Evolutionary conservation across 2,888 invertebrate species (phyloP).

Genomic region (Spialia ferax): DNA sequence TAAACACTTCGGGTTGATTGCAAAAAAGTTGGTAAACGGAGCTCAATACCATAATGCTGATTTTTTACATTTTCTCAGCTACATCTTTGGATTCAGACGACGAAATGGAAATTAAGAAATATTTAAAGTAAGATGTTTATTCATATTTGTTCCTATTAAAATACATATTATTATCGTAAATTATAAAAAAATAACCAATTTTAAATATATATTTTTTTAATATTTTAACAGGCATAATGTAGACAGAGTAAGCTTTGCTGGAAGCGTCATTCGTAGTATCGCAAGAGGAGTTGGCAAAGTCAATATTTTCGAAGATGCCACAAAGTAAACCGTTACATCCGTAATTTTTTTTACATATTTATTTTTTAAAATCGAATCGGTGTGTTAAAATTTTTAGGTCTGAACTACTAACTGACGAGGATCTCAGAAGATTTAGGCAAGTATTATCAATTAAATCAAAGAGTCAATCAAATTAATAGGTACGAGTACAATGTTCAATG

Average conservation of each 20-base stretch:
- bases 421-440: slow-evolving; percentile 52
- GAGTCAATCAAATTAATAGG: neutral
- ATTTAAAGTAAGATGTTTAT: slow-evolving; percentile 58
- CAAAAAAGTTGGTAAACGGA: too few species aligned
- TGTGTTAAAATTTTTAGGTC: slow-evolving; percentile 51
- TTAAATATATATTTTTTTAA: slow-evolving; percentile 6
- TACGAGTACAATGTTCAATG: too few species aligned
- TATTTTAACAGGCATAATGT: slow-evolving; percentile 56
- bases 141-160: slow-evolving; percentile 15
- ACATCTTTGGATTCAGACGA: slow-evolving; percentile 62
- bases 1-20: neutral
- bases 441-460: neutral
- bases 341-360: neutral
- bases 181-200: neutral
- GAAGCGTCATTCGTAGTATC: slow-evolving; percentile 60
- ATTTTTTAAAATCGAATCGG: neutral
- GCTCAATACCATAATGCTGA: neutral
- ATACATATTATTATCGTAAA: neutral
- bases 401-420: slow-evolving; percentile 61
- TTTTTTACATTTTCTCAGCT: slow-evolving; percentile 53
- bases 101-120: slow-evolving; percentile 63
- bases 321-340: slow-evolving; percentile 52
- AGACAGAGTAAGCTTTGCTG: slow-evolving; percentile 72
- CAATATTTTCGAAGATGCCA: slow-evolving; percentile 54
- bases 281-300: slow-evolving; percentile 54